Percentiles rank a stretch among this genome's conserved stretches.
These are phyloP conservation scores for Dendropsophus ebraccatus DNA, from an alignment of 2,113 vertebrate genomes.

Conservation along the genomic window DNA sequence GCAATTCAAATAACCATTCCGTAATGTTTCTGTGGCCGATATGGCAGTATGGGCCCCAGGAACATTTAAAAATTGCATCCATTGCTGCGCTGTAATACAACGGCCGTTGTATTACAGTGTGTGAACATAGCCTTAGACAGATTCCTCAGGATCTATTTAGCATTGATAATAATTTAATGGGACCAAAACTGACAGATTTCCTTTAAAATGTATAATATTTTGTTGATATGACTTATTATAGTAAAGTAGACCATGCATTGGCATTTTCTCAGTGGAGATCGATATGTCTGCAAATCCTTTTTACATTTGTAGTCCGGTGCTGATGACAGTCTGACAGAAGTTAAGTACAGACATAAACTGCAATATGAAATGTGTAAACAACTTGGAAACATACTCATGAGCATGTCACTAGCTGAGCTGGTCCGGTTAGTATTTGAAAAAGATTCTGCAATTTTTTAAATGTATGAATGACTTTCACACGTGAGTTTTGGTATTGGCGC, in stretches of 20 bases:
- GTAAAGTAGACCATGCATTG: constrained; percentile 49
- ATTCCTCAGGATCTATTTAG: too few species aligned
- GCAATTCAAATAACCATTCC: too few species aligned
- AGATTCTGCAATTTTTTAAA: neutral
- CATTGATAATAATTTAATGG: too few species aligned
- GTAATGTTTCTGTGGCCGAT: too few species aligned
- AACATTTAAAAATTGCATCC: too few species aligned
- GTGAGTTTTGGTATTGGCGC: neutral
- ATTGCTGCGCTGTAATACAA: too few species aligned
- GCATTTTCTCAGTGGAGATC: constrained; percentile 58
- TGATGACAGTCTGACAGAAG: constrained; percentile 46
- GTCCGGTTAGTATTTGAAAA: neutral
- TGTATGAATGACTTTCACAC: neutral
- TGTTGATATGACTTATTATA: constrained; percentile 56
- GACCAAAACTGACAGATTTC: too few species aligned
- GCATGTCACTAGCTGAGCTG: constrained; percentile 12
- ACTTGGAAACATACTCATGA: neutral
- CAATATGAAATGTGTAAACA: constrained; percentile 47
- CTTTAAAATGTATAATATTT: neutral
- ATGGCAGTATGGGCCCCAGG: too few species aligned
- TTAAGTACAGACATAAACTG: constrained; percentile 59
- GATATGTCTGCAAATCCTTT: constrained; percentile 57
- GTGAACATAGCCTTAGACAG: too few species aligned
- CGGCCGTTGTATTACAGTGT: too few species aligned
- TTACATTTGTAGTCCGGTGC: constrained; percentile 61